Evolutionary conservation across 2,888 invertebrate species (phyloP), one percentile per base, ranked within the genome.

Genomic region (Achlya flavicornis): DNA sequence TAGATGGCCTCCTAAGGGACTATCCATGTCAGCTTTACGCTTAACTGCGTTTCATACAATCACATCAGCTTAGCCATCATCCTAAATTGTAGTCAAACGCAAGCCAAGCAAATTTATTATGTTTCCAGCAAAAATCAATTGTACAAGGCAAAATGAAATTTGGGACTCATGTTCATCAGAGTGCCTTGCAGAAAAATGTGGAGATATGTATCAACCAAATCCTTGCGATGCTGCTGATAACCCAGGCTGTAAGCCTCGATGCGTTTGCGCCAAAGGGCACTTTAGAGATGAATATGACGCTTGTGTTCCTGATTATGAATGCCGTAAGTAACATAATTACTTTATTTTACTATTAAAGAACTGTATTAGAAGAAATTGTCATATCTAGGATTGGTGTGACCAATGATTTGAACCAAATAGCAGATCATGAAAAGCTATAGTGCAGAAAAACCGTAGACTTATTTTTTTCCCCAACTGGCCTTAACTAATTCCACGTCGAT

Each of bases 241-340:
- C 11, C 71, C 67, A 58, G 48, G 75, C 58, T 80, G 79, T 61
- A 63, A 68, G 19, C 84, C 86, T 5, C 70, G 73, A 58, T 85
- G 86, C 64, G 76, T 80, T 14, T 86, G 85, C 60, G 64, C 60
- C 14, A 35, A 72, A 1, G 79, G 76, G 0, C 78, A 70, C 61
- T 78, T 69, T 53, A 80, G 83, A 66, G 75, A 85, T 63, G 60
- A 65, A 2, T 64, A 62, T 19, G 79, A 71, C 3, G n/a, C 65
- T 38, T 85, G 85, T 46, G 72, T 84, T 16, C 71, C 74, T n/a
- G 61, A 63, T 10, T n/a, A 68, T 1, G 58, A 77, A 57, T 81
- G 79, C 43, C 67, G 72, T 76, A 68, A 76, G 78, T 78, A 61
- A 26, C 57, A 64, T 66, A 32, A 16, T 41, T 12, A 41, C 41